These are phyloP conservation scores for Caenorhabditis sp. DNA, from an alignment of 2,888 invertebrate genomes.

Conservation along the genomic window DNA sequence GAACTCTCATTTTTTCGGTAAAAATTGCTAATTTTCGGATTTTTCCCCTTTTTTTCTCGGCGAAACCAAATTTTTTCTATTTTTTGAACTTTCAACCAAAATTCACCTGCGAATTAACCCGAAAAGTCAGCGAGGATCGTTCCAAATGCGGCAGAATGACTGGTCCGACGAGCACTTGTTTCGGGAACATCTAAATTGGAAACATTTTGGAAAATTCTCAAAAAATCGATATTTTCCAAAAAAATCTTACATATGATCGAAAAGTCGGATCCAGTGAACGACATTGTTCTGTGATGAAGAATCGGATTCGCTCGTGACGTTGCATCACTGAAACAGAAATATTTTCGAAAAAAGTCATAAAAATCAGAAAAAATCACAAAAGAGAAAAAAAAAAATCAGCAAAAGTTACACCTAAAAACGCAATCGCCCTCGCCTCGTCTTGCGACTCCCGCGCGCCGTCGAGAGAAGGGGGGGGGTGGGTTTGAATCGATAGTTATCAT, in stretches of 20 bases:
- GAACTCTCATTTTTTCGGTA: too few species aligned
- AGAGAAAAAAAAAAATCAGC: background rate
- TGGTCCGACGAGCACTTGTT: constrained; percentile 37
- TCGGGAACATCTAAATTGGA: constrained; percentile 38
- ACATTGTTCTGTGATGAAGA: constrained; percentile 45
- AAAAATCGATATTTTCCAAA: background rate
- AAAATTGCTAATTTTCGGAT: too few species aligned
- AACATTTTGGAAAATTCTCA: background rate
- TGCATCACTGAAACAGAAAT: constrained; percentile 17
- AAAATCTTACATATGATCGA: constrained; percentile 28
- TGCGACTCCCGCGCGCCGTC: background rate
- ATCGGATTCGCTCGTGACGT: constrained; percentile 40
- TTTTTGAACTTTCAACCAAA: background rate
- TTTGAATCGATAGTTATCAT: constrained; percentile 22
- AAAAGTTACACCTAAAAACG: background rate
- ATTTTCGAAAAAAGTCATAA: background rate
- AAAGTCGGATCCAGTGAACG: constrained; percentile 20
- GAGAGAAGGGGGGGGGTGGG: background rate
- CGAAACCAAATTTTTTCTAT: too few species aligned
- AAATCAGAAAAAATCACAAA: background rate
- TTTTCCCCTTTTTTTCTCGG: too few species aligned
- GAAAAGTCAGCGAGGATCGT: constrained; percentile 29
- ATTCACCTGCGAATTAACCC: constrained; percentile 22
- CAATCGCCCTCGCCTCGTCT: too few species aligned
- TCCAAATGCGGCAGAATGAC: constrained; percentile 21